Base-by-base conservation (phyloP, 2,113 vertebrate genomes). In the Numida meleagris region DNA sequence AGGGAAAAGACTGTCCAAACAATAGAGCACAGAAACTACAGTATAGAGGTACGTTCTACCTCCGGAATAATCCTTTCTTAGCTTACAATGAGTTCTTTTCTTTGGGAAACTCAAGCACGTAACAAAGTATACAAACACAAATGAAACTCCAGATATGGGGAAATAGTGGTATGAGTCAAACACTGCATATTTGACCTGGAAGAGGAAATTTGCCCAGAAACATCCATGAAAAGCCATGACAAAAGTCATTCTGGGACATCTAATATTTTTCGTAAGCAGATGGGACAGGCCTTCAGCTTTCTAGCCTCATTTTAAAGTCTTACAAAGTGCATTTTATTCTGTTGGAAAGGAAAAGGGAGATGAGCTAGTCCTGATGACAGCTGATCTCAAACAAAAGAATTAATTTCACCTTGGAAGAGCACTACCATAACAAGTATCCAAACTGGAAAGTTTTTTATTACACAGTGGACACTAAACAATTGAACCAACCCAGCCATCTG, bases 1-100 rank as follows among this genome's bases (percentile, higher is more conserved):
- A 99, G 95, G 99, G 99, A 91, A 99, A 99, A 97, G 99, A 99
- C 97, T 99, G 99, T 94, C 99, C 99, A 89, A 99, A 99, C 98
- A 99, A 99, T 97, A 98, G 99, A 98, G 99, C 98, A 90, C 99
- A 99, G 98, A 99, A 99, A 96, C 98, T 99, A 88, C 99, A 99
- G 89, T 99, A 99, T 96, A 99, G 99, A 99, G 99, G 99, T 99
- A 97, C 0, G 95, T 86, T 79, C 74, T 63, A 33, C 70, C 83
- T 36, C 67, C 89, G 59, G 24, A 86, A 57, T n/a, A 29, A 88
- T 21, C 50, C 14, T 76, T 77, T n/a, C 42, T 58, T 29, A 76
- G 57, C 55, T 66, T 62, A 40, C 40, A 51, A 45, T 17, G 25
- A 80, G 38, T 40, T 88, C 55, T 50, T 86, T 46, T 59, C 58